These are phyloP conservation scores for Malurus melanocephalus DNA, from an alignment of 2,113 vertebrate species.

Conservation along the genomic window DNA sequence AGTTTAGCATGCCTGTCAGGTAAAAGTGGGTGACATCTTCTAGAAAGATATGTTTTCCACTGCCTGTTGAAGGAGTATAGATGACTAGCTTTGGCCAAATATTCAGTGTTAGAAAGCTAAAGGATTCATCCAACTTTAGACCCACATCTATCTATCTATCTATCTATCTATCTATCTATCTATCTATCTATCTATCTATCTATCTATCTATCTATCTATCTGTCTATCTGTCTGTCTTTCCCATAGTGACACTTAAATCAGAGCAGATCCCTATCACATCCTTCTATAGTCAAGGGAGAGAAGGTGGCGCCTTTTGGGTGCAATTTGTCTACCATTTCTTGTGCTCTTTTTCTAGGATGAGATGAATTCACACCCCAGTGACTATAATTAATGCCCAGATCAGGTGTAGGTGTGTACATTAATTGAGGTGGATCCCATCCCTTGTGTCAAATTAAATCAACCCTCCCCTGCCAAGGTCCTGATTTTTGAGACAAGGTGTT, in stretches of 20 bases:
- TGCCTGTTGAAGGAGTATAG: background rate
- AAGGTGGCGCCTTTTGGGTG: background rate
- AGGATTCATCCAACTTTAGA: background rate
- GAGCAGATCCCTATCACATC: background rate
- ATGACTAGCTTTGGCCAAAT: background rate
- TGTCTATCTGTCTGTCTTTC: too few species aligned
- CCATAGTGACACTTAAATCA: background rate
- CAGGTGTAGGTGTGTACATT: background rate
- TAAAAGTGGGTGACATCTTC: background rate
- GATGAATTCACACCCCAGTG: background rate
- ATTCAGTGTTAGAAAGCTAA: background rate
- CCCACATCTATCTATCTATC: too few species aligned
- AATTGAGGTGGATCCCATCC: background rate
- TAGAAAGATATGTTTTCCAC: background rate
- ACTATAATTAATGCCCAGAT: background rate
- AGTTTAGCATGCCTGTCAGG: background rate
- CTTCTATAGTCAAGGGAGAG: background rate
- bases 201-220: too few species aligned
- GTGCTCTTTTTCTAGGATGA: background rate
- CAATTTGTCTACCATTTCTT: background rate
- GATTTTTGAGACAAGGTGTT: background rate
- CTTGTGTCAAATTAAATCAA: background rate
- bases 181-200: too few species aligned
- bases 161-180: too few species aligned
- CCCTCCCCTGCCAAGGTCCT: rapidly evolving